Evolutionary conservation across 2,113 vertebrate species (phyloP), one percentile per base, ranked within the genome.

Genomic region (Calyptomena viridis): DNA sequence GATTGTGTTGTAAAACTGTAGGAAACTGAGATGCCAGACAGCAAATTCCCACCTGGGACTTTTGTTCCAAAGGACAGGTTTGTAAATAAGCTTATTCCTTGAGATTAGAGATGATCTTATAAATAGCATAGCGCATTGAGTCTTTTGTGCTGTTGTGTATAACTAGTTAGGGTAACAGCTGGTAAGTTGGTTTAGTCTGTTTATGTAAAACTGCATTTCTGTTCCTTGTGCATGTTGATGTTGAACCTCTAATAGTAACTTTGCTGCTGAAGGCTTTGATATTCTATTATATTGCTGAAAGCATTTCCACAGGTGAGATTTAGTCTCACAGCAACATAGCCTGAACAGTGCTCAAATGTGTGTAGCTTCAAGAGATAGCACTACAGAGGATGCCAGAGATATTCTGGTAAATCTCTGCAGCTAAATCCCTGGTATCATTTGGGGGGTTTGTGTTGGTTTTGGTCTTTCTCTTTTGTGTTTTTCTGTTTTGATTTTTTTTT

Each of bases 61-160:
- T 93, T 5, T 63, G 47, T 84, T 90, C 19, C 73, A 64, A 72
- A 77, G 68, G 42, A 22, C 55, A 68, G 56, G 39, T 84, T 90
- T 80, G 76, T 55, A 87, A 88, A 71, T 89, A 89, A 93, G n/a
- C 24, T 87, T 91, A 53, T 92, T 95, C 40, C 17, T 76, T 82
- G 58, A 52, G 71, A 73, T 96, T 88, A 91, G 71, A 68, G 58
- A 37, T 83, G 37, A 28, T 76, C 35, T 47, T 75, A 59, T 28
- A 89, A 91, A 93, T 82, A 95, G 53, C 37, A 12, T 20, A 49
- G 53, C 11, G 5, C 35, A 52, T n/a, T 67, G 79, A 78, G 72
- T 39, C 13, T 73, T 76, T 10, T 55, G 42, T 80, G 83, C 24
- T 71, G 30, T 59, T 73, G 14, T 49, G 11, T 84, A 0, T 52